phyloP scores from a whole-genome alignment of 2,797 vertebrate species.

The Decapterus maruadsi region DNA sequence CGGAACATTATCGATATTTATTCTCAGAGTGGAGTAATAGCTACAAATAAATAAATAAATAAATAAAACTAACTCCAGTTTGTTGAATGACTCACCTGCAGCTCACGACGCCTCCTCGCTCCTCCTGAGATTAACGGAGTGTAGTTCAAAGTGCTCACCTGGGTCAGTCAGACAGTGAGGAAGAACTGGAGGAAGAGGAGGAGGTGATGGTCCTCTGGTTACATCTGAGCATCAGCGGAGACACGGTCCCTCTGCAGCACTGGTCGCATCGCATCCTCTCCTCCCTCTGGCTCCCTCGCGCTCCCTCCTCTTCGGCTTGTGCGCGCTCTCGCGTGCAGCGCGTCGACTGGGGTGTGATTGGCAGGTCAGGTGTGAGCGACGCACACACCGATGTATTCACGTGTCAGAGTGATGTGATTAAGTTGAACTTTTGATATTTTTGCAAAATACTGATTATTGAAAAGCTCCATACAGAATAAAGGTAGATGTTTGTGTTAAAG shows the following conservation, averaged over 20 bases:
- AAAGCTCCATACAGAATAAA: too few relatives aligned
- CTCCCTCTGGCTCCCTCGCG: not conserved
- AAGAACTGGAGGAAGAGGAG: not conserved
- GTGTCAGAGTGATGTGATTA: not conserved
- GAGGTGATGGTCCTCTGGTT: not conserved
- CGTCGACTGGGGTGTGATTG: not conserved
- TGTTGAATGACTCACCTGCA: constrained; percentile 35
- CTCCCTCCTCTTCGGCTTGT: not conserved
- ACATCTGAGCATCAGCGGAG: constrained; percentile 34
- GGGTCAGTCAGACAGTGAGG: not conserved
- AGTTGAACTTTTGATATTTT: too few relatives aligned
- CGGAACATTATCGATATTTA: too few relatives aligned
- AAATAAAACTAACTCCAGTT: not conserved
- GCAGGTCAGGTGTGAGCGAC: constrained; percentile 12
- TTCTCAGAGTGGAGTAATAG: too few relatives aligned
- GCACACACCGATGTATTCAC: not conserved
- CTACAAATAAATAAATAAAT: too few relatives aligned
- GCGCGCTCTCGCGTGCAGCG: constrained; percentile 34
- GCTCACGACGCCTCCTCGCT: constrained; percentile 26
- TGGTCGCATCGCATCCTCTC: constrained; percentile 45
- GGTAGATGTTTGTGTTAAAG: too few relatives aligned
- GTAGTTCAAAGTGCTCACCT: not conserved
- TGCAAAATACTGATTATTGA: too few relatives aligned
- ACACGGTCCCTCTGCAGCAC: not conserved
- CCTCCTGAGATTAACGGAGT: not conserved